phyloP scores from a whole-genome alignment of 2,797 vertebrate genomes.

The Rhabdomys pumilio region DNA sequence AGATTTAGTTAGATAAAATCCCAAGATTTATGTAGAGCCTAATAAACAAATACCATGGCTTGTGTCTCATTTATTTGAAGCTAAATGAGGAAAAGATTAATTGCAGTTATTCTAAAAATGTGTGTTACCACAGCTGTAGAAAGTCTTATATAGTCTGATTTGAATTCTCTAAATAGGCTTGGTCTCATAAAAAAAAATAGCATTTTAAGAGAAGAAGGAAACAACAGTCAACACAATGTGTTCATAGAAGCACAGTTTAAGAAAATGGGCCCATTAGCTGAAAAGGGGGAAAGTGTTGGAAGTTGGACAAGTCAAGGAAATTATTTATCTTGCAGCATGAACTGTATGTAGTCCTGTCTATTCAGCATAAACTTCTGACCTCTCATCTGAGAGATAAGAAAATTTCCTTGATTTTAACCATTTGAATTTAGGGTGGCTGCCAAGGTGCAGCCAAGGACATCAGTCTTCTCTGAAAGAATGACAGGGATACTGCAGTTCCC shows the following conservation, averaged over 20 bases:
- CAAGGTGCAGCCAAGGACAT: background rate
- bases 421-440: background rate
- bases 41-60: background rate
- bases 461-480: background rate
- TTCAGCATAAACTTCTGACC: background rate
- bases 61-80: background rate
- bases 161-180: too few relatives aligned
- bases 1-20: background rate
- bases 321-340: background rate
- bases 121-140: background rate
- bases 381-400: background rate
- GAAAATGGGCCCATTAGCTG: rapidly evolving
- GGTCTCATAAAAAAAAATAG: background rate
- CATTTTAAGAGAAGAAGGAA: background rate
- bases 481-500: too few relatives aligned
- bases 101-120: background rate
- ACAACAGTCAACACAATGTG: background rate
- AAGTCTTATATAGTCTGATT: background rate
- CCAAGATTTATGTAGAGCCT: background rate
- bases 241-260: background rate
- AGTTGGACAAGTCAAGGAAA: background rate
- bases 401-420: background rate
- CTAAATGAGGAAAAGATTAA: background rate
- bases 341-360: rapidly evolving
- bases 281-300: background rate